Evolutionary conservation across 2,113 vertebrate species (phyloP).

Genomic region (Dolichotis patagonum): DNA sequence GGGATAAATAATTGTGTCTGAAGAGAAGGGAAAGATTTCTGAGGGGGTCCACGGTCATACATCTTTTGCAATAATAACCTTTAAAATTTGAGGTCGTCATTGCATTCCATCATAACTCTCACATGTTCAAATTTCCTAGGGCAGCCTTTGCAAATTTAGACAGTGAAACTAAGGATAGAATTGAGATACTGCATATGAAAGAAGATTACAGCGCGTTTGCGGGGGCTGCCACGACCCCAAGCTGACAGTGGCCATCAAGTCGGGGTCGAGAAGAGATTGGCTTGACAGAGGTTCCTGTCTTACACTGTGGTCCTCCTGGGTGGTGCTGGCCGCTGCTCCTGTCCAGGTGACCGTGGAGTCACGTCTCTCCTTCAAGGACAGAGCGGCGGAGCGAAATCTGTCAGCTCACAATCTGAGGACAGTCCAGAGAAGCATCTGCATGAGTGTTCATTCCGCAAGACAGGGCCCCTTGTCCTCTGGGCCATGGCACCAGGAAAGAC

Average conservation of each 20-base stretch:
- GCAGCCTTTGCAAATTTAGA: background rate
- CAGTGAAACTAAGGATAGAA: background rate
- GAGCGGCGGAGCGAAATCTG: background rate
- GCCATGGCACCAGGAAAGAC: background rate
- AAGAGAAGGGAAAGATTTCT: background rate
- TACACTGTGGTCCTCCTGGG: background rate
- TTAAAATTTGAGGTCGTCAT: background rate
- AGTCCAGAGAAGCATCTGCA: background rate
- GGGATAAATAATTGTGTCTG: background rate
- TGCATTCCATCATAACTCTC: background rate
- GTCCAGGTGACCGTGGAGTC: fast-evolving
- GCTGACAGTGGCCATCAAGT: background rate
- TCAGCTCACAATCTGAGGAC: background rate
- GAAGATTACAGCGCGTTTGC: background rate
- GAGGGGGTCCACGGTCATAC: background rate
- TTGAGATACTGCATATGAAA: background rate
- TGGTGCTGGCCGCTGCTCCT: background rate
- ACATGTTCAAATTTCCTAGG: background rate
- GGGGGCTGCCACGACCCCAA: background rate
- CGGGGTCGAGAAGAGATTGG: fast-evolving
- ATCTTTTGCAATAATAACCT: background rate
- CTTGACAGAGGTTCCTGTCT: background rate
- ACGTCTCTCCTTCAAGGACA: background rate
- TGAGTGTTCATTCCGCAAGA: background rate
- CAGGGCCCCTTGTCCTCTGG: background rate